Percentiles rank a stretch among this genome's conserved stretches.
Evolutionary conservation across 2,797 vertebrate species (phyloP).

Genomic region (Astyanax mexicanus): DNA sequence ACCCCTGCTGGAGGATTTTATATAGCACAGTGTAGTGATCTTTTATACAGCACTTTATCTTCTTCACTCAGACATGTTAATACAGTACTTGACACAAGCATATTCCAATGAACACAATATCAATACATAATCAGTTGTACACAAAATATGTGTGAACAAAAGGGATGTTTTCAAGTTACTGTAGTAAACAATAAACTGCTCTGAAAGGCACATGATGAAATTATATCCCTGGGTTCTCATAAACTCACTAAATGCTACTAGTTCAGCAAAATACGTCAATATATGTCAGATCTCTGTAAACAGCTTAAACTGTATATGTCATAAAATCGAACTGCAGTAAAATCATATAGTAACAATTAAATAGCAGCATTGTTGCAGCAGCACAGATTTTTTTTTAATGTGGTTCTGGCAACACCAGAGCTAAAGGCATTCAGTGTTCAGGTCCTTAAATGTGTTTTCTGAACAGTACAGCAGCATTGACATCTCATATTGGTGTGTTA

Average conservation of each 20-base stretch:
- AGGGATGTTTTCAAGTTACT: no score
- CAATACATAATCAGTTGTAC: no score
- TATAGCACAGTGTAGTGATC: neutral
- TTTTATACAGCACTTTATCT: neutral
- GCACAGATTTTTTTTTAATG: neutral
- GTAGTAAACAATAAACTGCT: neutral
- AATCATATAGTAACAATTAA: neutral
- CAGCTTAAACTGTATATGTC: neutral
- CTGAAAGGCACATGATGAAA: neutral
- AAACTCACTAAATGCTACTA: neutral
- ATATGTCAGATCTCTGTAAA: no score
- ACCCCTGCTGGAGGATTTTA: conserved; percentile 19
- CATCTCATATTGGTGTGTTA: neutral
- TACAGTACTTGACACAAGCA: neutral
- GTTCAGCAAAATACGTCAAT: neutral
- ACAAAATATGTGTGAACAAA: neutral
- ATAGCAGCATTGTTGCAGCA: conserved; percentile 23
- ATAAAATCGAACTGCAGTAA: neutral
- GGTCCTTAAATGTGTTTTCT: neutral
- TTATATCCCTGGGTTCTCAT: neutral
- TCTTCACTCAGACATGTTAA: neutral
- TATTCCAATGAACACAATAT: neutral
- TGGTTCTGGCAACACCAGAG: neutral
- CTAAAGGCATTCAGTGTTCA: neutral
- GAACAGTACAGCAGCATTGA: conserved; percentile 1